Evolutionary conservation across 2,888 invertebrate genomes (phyloP).

Genomic region (Athrips mouffetella): DNA sequence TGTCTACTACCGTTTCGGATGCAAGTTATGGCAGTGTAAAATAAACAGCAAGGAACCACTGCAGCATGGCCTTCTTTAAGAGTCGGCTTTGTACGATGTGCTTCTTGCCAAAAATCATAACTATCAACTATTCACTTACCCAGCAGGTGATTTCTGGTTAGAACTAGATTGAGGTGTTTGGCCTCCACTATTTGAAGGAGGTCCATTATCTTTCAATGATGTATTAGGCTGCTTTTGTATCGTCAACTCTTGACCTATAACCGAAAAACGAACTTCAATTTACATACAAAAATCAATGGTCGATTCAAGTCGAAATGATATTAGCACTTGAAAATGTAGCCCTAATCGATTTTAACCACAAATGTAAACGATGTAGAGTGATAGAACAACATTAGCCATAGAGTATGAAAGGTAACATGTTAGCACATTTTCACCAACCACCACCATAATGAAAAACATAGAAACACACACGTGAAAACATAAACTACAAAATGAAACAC

Average conservation of each 20-base stretch:
- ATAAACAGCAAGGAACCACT: too few relatives aligned
- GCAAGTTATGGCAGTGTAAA: too few relatives aligned
- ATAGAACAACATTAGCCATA: conserved; percentile 74
- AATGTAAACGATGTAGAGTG: conserved; percentile 38
- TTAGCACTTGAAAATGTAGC: conserved; percentile 2
- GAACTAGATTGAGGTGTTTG: conserved; percentile 72
- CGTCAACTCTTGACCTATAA: conserved; percentile 90
- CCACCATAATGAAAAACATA: conserved; percentile 58
- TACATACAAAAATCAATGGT: neutral
- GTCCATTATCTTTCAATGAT: conserved; percentile 86
- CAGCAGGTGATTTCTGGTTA: conserved; percentile 82
- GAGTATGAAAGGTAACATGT: conserved; percentile 70
- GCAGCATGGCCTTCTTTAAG: too few relatives aligned
- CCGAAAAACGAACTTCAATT: neutral
- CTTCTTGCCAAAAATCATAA: too few relatives aligned
- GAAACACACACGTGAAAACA: conserved; percentile 18
- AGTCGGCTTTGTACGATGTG: too few relatives aligned
- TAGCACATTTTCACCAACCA: conserved; percentile 79
- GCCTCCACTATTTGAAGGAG: conserved; percentile 68
- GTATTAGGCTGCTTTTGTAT: conserved; percentile 97
- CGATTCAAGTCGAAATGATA: neutral
- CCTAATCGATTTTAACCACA: neutral
- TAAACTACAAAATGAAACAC: conserved; percentile 4
- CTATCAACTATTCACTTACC: conserved; percentile 75
- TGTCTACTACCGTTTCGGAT: too few relatives aligned